These are phyloP conservation scores for Drosophila atripex DNA, from an alignment of 2,888 invertebrate genomes.

Conservation along the genomic window DNA sequence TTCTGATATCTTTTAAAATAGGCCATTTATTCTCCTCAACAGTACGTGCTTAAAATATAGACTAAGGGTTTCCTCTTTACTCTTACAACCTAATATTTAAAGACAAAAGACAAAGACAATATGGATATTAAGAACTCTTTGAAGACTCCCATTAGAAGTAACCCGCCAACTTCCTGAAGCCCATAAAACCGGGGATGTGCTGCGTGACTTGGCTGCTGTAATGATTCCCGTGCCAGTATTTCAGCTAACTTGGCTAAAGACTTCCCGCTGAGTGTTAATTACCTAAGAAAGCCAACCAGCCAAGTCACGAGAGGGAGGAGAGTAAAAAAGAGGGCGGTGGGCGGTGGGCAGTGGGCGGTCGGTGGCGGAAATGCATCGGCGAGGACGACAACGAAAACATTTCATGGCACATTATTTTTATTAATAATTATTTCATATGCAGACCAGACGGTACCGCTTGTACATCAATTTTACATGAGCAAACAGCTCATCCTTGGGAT, in stretches of 20 bases:
- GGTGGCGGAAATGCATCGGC: constrained; percentile 35
- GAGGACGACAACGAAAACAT: constrained; percentile 50
- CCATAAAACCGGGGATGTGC: constrained; percentile 14
- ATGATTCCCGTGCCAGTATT: constrained; percentile 25
- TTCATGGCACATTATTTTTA: constrained; percentile 67
- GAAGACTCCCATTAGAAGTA: constrained; percentile 15
- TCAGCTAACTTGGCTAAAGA: constrained; percentile 27
- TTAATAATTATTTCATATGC: constrained; percentile 75
- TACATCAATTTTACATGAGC: constrained; percentile 48
- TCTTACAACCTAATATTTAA: constrained; percentile 2
- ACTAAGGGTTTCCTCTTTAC: background rate
- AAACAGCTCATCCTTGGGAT: constrained; percentile 16
- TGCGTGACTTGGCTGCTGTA: constrained; percentile 19
- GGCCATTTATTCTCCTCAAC: background rate
- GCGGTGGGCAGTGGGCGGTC: background rate
- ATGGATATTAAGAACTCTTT: constrained; percentile 23
- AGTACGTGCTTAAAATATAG: background rate
- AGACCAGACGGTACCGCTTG: constrained; percentile 33
- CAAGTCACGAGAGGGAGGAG: background rate
- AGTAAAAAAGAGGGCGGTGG: constrained; percentile 2
- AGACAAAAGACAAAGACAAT: background rate
- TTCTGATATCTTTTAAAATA: background rate
- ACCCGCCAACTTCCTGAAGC: background rate
- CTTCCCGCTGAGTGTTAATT: constrained; percentile 67
- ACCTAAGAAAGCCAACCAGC: constrained; percentile 46